A percentile compares a stretch with the other conserved stretches of the same genome.
These are phyloP conservation scores for Anthoscopus minutus DNA, from an alignment of 2,113 vertebrate genomes.

Conservation along the genomic window DNA sequence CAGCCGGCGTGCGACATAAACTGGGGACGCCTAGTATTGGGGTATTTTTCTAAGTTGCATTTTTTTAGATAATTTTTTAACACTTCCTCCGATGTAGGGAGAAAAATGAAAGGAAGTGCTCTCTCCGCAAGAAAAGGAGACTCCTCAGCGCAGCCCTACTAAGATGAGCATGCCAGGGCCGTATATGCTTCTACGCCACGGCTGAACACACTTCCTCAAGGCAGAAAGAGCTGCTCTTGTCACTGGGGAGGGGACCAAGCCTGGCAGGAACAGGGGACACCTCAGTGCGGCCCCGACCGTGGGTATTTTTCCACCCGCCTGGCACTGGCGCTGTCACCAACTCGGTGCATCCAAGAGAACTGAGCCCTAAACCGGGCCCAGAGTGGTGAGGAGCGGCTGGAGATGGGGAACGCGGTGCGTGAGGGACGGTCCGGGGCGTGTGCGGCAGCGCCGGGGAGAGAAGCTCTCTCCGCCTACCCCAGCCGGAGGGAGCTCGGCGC, in stretches of 20 bases:
- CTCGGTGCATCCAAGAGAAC: background rate
- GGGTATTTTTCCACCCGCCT: no score
- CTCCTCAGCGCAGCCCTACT: no score
- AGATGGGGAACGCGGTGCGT: background rate
- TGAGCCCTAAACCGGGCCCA: background rate
- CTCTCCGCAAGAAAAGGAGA: background rate
- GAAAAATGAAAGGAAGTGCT: background rate
- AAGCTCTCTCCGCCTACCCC: background rate
- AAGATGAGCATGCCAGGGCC: background rate
- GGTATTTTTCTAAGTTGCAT: background rate
- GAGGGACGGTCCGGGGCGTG: background rate
- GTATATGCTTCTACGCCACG: background rate
- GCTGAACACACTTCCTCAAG: background rate
- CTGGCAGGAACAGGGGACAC: background rate
- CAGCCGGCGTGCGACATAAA: fast-evolving
- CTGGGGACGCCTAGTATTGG: background rate
- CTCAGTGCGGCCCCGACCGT: background rate
- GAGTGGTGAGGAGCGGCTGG: background rate
- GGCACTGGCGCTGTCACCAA: background rate
- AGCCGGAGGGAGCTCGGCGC: background rate
- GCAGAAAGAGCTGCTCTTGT: background rate
- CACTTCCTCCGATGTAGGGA: background rate
- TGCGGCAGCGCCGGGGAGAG: no score
- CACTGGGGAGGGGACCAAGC: background rate
- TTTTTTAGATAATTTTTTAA: background rate